These are phyloP conservation scores for Sphaerophoria rueppellii DNA, from an alignment of 2,888 invertebrate species.

Conservation along the genomic window DNA sequence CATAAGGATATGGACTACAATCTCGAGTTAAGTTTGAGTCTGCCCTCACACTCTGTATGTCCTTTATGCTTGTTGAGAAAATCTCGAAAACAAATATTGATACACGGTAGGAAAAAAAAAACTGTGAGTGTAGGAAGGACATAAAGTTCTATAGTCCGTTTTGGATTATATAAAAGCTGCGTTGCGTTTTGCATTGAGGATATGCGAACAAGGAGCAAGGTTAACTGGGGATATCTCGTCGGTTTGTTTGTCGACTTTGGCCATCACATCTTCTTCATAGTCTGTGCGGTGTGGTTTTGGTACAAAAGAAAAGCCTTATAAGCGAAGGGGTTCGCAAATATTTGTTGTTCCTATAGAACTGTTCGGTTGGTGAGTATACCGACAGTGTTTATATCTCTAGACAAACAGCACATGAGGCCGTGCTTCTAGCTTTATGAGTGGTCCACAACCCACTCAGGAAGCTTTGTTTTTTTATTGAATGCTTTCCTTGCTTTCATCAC, in stretches of 20 bases:
- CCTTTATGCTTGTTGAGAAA: slow-evolving; percentile 40
- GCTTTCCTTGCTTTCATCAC: slow-evolving; percentile 20
- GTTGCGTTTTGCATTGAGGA: slow-evolving; percentile 31
- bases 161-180: slow-evolving; percentile 27
- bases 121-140: slow-evolving; percentile 27
- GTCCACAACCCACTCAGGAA: no score
- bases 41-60: not conserved
- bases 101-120: slow-evolving; percentile 52
- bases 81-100: slow-evolving; percentile 69
- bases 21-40: slow-evolving; percentile 2
- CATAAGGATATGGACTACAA: not conserved
- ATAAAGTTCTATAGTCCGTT: slow-evolving; percentile 26
- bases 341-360: slow-evolving; percentile 49
- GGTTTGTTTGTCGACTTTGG: slow-evolving; percentile 28
- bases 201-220: slow-evolving; percentile 45
- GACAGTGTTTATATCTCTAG: not conserved
- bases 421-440: not conserved
- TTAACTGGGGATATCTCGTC: slow-evolving; percentile 23
- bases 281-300: slow-evolving; percentile 44
- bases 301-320: slow-evolving; percentile 57
- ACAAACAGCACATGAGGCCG: slow-evolving; percentile 19
- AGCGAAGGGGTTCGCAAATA: slow-evolving; percentile 66
- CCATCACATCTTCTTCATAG: not conserved
- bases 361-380: not conserved
- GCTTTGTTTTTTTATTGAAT: slow-evolving; percentile 40